Conservation (phyloP, 1,140 invertebrate species). For the Drosophila elegans region DNA sequence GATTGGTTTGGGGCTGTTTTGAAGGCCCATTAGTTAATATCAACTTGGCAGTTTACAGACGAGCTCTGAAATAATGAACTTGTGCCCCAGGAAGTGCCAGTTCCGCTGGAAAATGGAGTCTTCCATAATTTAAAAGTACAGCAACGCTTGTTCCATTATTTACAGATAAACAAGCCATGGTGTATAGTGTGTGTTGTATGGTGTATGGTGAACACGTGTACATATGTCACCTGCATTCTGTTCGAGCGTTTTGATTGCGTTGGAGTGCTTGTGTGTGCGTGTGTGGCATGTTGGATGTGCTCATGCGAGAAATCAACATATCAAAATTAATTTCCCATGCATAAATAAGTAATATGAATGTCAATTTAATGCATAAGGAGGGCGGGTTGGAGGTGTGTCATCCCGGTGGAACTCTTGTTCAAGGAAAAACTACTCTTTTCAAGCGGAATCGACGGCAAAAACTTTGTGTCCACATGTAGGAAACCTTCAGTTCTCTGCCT, state of each 20-base stretch:
- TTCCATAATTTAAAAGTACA: conserved; percentile 9
- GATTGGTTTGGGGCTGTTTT: background rate
- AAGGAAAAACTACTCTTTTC: background rate
- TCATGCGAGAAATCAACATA: conserved; percentile 82
- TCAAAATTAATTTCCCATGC: conserved; percentile 81
- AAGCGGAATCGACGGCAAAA: no score
- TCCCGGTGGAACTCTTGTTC: background rate
- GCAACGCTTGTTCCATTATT: conserved; percentile 7
- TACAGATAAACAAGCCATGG: conserved; percentile 7
- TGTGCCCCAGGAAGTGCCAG: background rate
- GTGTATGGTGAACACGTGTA: background rate
- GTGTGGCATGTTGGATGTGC: conserved; percentile 57
- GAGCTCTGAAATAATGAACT: conserved; percentile 1
- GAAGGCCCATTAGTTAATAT: background rate
- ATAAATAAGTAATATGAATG: conserved; percentile 83
- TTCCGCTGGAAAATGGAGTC: background rate
- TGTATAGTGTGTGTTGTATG: no score
- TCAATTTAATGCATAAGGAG: conserved; percentile 74
- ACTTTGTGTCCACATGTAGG: no score
- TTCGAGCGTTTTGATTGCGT: conserved; percentile 3
- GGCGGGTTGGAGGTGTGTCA: conserved; percentile 7
- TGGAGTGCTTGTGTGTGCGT: conserved; percentile 3
- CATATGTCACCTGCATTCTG: conserved; percentile 24
- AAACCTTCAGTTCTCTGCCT: no score
- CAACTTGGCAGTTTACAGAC: background rate